Evolutionary conservation across 2,888 invertebrate genomes (phyloP), one percentile per base, ranked within the genome.

Genomic region (Ceramica pisi): DNA sequence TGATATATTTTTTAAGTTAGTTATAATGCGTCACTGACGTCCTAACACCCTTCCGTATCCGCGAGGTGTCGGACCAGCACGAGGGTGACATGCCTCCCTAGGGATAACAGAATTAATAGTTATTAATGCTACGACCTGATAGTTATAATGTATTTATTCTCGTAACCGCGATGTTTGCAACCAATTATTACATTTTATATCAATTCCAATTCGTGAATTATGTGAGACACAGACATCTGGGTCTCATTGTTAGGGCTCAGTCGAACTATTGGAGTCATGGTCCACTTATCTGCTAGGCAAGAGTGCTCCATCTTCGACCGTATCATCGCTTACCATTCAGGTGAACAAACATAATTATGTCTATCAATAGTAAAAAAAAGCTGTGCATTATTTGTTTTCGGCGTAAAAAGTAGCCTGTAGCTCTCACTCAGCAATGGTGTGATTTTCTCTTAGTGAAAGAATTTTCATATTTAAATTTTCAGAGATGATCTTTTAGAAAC

Each of bases 121-220:
- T 76, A 55, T 48, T 31, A 41, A 50, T 50, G 41, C n/a, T 78
- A 78, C 68, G 10, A 50, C 38, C 53, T 16, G 26, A 48, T 69
- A 44, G 23, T 71, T 71, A 44, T 41, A 70, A 69, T 26, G 19
- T 72, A 51, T 78, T 70, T 78, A 51, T 56, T 70, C 41, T 41
- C 51, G 19, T 48, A 50, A 44, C 44, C 48, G 23, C 9, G 38
- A 44, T 26, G 5, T 14, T 53, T 46, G 26, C 38, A 35, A 41
- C 38, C 41, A 31, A 71, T 23, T n/a, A 19, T 31, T 55, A 31
- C 31, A 55, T 9, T 19, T 31, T 31, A 55, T 31, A 19, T 53
- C 7, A 35, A n/a, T 55, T 55, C 31, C 19, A 31, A 55, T 31
- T 31, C 31, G 31, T 55, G 9, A 55, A n/a, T 31, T 31, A 31